These are phyloP conservation scores for Cephonodes hylas DNA, from an alignment of 2,888 invertebrate genomes.

Conservation along the genomic window DNA sequence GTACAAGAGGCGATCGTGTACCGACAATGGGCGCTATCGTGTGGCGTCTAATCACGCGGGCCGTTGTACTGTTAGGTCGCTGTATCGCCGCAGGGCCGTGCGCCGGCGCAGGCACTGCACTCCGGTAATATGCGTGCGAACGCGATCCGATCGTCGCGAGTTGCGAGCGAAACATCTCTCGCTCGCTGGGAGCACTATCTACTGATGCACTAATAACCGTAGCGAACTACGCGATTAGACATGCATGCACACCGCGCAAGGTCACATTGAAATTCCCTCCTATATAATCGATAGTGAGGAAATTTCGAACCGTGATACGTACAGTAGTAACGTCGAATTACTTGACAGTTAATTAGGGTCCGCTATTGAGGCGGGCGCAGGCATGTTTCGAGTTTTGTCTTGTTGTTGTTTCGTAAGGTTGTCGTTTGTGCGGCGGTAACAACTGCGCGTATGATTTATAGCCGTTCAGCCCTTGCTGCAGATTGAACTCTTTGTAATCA, in stretches of 20 bases:
- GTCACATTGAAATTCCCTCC: conserved; percentile 3
- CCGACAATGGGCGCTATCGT: conserved; percentile 79
- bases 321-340: conserved; percentile 67
- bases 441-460: conserved; percentile 69
- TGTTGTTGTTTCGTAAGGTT: conserved; percentile 65
- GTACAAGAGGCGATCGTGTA: conserved; percentile 76
- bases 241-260: conserved; percentile 9
- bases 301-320: conserved; percentile 3
- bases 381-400: conserved; percentile 60
- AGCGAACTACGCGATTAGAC: conserved; percentile 28
- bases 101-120: conserved; percentile 34
- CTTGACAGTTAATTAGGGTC: conserved; percentile 76
- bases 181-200: conserved; percentile 46
- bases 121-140: conserved; percentile 79
- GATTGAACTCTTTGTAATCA: conserved; percentile 67
- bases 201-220: conserved; percentile 51
- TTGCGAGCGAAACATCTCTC: conserved; percentile 13
- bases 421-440: conserved; percentile 57
- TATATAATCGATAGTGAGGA: neutral
- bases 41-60: conserved; percentile 78
- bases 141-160: conserved; percentile 64
- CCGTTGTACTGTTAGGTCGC: conserved; percentile 73
- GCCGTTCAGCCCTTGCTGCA: conserved; percentile 44
- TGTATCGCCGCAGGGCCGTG: conserved; percentile 56
- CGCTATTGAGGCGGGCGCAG: conserved; percentile 58